phyloP scores from a whole-genome alignment of 2,888 invertebrate genomes.

The Chrysolina haemoptera region DNA sequence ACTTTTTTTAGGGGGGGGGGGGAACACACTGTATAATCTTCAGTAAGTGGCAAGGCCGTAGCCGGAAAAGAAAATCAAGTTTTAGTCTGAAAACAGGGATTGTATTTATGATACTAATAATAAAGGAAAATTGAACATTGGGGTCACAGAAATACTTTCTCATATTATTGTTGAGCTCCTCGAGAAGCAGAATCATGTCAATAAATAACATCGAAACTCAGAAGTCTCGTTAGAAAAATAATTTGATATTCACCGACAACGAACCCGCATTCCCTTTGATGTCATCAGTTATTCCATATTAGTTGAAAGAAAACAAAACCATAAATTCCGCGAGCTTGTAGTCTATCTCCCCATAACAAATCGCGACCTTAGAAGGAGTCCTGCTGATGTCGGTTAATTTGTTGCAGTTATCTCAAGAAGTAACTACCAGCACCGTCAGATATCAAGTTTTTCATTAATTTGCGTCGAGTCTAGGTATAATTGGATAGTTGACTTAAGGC shows the following conservation, averaged over 20 bases:
- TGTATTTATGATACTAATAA: too few relatives aligned
- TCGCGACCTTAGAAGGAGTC: constrained; percentile 20
- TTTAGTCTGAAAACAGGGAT: too few relatives aligned
- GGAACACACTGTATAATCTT: too few relatives aligned
- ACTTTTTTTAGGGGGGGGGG: too few relatives aligned
- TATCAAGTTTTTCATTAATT: constrained; percentile 22
- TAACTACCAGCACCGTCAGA: constrained; percentile 8
- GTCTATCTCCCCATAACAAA: constrained; percentile 14
- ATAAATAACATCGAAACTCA: too few relatives aligned
- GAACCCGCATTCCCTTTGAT: not conserved
- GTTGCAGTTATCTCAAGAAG: constrained; percentile 14
- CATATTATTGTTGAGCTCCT: too few relatives aligned
- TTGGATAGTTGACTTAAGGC: not conserved
- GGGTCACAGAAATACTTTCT: too few relatives aligned
- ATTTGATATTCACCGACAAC: not conserved
- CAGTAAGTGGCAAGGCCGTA: too few relatives aligned
- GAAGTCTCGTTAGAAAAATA: too few relatives aligned
- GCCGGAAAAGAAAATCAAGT: too few relatives aligned
- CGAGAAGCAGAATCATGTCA: too few relatives aligned
- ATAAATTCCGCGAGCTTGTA: constrained; percentile 13
- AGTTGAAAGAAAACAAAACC: constrained; percentile 14
- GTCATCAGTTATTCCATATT: constrained; percentile 14
- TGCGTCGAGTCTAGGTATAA: constrained; percentile 14
- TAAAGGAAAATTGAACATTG: too few relatives aligned
- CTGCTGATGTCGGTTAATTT: constrained; percentile 18